Conservation (phyloP, 1,140 invertebrate species). For the Drosophila triauraria region DNA sequence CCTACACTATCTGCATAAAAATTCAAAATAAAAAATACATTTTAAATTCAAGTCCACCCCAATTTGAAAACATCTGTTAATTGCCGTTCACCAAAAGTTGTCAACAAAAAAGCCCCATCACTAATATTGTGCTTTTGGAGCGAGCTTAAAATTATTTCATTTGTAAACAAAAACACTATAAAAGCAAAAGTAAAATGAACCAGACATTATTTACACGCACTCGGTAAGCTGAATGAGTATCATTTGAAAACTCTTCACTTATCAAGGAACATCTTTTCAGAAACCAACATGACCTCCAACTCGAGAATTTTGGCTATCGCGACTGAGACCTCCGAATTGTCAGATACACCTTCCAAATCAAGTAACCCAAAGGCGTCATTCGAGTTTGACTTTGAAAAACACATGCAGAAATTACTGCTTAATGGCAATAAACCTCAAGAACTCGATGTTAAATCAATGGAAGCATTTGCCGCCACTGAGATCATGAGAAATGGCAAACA, state of each 20-base stretch:
- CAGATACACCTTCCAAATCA: not conserved
- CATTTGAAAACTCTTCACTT: not conserved
- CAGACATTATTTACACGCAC: not conserved
- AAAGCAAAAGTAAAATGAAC: not conserved
- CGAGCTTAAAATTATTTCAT: slow-evolving; percentile 9
- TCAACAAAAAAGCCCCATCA: slow-evolving; percentile 6
- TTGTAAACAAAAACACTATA: slow-evolving; percentile 6
- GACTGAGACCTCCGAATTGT: not conserved
- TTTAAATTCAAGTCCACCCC: not conserved
- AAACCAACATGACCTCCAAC: not conserved
- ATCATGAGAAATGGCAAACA: slow-evolving; percentile 21
- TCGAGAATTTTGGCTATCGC: slow-evolving; percentile 6
- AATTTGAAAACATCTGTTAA: not conserved
- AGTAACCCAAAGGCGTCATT: slow-evolving; percentile 16
- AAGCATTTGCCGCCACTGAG: slow-evolving; percentile 6
- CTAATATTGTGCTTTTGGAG: slow-evolving; percentile 13
- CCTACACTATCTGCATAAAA: slow-evolving; percentile 11
- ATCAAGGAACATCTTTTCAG: not conserved
- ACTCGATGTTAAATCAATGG: not conserved
- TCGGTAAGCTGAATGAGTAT: not conserved
- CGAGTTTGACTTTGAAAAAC: slow-evolving; percentile 9
- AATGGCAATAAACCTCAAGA: not conserved
- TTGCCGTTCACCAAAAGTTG: not conserved
- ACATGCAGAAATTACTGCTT: slow-evolving; percentile 15
- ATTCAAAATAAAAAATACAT: not conserved